Conservation (phyloP, 2,113 vertebrate genomes). For the Percopsis transmontana region DNA sequence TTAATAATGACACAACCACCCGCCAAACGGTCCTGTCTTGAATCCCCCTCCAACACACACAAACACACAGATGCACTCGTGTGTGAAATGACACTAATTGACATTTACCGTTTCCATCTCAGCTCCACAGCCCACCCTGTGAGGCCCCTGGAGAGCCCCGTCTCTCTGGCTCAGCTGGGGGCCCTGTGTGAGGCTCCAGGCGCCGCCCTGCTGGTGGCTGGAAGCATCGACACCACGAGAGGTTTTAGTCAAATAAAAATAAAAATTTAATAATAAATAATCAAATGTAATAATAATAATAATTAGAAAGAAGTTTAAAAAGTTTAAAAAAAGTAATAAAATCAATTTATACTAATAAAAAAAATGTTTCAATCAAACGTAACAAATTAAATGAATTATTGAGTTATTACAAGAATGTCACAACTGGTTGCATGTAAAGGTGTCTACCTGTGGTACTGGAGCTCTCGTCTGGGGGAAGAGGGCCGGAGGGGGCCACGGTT, state of each 20-base stretch:
- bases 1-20: constrained; percentile 50
- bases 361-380: too few species aligned
- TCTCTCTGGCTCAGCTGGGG: constrained; percentile 82
- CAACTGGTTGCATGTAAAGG: too few species aligned
- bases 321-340: background rate
- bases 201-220: constrained; percentile 72
- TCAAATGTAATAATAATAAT: background rate
- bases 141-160: constrained; percentile 77
- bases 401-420: too few species aligned
- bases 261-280: background rate
- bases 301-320: background rate
- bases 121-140: constrained; percentile 39
- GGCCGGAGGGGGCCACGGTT: constrained; percentile 86
- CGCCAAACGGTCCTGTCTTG: constrained; percentile 43
- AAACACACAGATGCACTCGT: constrained; percentile 27
- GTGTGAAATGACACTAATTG: background rate
- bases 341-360: background rate
- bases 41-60: constrained; percentile 34
- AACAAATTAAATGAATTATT: too few species aligned
- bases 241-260: background rate
- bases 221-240: background rate
- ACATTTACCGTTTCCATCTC: constrained; percentile 73
- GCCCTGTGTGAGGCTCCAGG: constrained; percentile 80
- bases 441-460: constrained; percentile 81
- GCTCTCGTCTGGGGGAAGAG: constrained; percentile 86